phyloP scores from a whole-genome alignment of 2,888 invertebrate genomes.

The Prosopocoilus inquinatus region DNA sequence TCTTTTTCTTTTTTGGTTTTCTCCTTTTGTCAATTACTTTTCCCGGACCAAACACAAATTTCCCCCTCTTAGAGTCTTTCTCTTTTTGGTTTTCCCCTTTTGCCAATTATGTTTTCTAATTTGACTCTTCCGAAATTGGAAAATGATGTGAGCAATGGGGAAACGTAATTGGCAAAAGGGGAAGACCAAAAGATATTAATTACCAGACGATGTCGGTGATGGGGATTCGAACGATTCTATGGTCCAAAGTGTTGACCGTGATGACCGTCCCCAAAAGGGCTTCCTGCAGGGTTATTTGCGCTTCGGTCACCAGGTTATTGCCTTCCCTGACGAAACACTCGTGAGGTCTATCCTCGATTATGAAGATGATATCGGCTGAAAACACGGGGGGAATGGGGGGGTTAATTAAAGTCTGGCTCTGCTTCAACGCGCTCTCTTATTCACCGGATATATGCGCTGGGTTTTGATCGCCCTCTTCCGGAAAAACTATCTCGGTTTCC shows the following conservation, averaged over 20 bases:
- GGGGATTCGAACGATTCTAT: constrained; percentile 64
- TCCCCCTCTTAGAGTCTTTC: no score
- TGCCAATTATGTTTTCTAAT: no score
- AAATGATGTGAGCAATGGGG: no score
- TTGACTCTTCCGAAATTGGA: no score
- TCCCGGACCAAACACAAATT: no score
- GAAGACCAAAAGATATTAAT: constrained; percentile 31
- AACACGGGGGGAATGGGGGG: no score
- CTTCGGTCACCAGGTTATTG: constrained; percentile 64
- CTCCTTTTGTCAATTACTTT: no score
- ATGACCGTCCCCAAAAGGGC: constrained; percentile 70
- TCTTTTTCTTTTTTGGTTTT: no score
- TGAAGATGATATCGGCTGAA: constrained; percentile 71
- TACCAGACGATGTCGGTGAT: constrained; percentile 70
- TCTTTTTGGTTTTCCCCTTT: no score
- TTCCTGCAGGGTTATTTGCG: constrained; percentile 63
- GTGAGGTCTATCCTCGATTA: constrained; percentile 70
- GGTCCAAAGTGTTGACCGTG: constrained; percentile 68
- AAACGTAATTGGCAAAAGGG: no score
- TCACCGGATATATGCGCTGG: constrained; percentile 67
- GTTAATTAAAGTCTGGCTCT: background rate
- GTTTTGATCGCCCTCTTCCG: constrained; percentile 77
- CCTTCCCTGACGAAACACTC: constrained; percentile 64
- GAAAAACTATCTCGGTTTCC: constrained; percentile 71
- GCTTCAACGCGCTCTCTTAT: constrained; percentile 19